Conservation (phyloP, 1,140 invertebrate genomes). For the Rhysida immarginata region DNA sequence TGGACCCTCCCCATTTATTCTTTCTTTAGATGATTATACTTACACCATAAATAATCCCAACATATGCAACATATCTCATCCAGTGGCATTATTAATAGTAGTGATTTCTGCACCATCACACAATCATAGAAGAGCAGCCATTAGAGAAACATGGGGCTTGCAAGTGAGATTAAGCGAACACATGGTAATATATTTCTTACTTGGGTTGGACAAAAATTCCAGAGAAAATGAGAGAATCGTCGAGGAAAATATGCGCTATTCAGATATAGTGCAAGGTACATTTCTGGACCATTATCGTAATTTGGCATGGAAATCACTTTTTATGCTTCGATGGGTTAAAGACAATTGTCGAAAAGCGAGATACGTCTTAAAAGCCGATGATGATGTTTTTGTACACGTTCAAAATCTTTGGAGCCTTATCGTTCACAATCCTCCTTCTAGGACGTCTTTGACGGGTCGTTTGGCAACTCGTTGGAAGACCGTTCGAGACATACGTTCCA, state of each 20-base stretch:
- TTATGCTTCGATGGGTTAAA: slow-evolving; percentile 11
- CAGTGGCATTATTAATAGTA: neutral
- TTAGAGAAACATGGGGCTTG: neutral
- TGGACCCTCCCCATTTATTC: no score
- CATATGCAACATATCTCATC: neutral
- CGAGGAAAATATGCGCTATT: neutral
- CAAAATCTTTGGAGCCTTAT: neutral
- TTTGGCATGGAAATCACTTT: slow-evolving; percentile 8
- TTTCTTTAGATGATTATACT: no score
- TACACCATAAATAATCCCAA: no score
- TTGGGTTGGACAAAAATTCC: neutral
- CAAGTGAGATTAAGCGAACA: neutral
- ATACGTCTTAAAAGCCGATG: slow-evolving; percentile 22
- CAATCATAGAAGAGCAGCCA: neutral
- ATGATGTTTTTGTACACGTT: slow-evolving; percentile 21
- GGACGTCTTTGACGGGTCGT: neutral
- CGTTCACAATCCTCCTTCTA: neutral
- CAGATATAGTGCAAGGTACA: slow-evolving; percentile 8
- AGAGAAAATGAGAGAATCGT: neutral
- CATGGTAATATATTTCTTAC: neutral
- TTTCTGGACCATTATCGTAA: slow-evolving; percentile 10
- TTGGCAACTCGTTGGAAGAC: slow-evolving; percentile 70
- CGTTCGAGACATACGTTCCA: slow-evolving; percentile 62
- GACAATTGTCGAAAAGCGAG: slow-evolving; percentile 13
- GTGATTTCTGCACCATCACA: neutral